A percentile compares a stretch with the other conserved stretches of the same genome.
These are phyloP conservation scores for Heliconius himera DNA, from an alignment of 1,140 invertebrate genomes.

Conservation along the genomic window DNA sequence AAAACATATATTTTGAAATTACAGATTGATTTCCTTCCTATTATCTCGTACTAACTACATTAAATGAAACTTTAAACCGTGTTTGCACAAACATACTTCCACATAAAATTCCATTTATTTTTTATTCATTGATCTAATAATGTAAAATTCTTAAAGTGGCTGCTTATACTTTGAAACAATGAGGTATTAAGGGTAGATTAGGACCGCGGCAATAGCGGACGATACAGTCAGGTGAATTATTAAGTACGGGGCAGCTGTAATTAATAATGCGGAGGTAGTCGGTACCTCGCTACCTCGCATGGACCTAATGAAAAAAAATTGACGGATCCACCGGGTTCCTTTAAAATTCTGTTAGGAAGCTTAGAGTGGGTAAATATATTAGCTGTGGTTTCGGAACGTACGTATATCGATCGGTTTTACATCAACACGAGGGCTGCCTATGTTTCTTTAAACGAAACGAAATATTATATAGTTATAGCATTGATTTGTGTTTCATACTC, in stretches of 20 bases:
- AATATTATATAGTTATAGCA: neutral
- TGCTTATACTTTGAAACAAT: slow-evolving; percentile 21
- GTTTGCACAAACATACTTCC: neutral
- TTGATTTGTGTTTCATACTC: too few relatives aligned
- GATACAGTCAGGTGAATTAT: slow-evolving; percentile 72
- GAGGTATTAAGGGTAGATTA: slow-evolving; percentile 44
- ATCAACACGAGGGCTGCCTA: neutral
- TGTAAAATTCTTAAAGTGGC: slow-evolving; percentile 8
- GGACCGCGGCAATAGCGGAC: slow-evolving; percentile 51
- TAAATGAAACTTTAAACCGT: too few relatives aligned
- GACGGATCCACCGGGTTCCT: slow-evolving; percentile 27
- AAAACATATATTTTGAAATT: too few relatives aligned
- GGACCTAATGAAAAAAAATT: slow-evolving; percentile 33
- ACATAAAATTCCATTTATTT: too few relatives aligned
- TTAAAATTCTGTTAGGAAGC: slow-evolving; percentile 35
- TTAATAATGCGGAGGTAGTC: slow-evolving; percentile 65
- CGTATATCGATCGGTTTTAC: neutral
- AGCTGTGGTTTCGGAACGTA: slow-evolving; percentile 13
- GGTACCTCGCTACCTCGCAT: slow-evolving; percentile 18
- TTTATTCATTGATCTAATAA: neutral
- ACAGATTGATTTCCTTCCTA: too few relatives aligned
- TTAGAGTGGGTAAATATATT: slow-evolving; percentile 33
- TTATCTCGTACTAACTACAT: too few relatives aligned
- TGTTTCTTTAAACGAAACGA: neutral
- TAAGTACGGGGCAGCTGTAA: slow-evolving; percentile 66